Percentiles rank a stretch among this genome's conserved stretches.
These are phyloP conservation scores for Seira sanloemensis DNA, from an alignment of 2,888 invertebrate genomes.

Conservation along the genomic window DNA sequence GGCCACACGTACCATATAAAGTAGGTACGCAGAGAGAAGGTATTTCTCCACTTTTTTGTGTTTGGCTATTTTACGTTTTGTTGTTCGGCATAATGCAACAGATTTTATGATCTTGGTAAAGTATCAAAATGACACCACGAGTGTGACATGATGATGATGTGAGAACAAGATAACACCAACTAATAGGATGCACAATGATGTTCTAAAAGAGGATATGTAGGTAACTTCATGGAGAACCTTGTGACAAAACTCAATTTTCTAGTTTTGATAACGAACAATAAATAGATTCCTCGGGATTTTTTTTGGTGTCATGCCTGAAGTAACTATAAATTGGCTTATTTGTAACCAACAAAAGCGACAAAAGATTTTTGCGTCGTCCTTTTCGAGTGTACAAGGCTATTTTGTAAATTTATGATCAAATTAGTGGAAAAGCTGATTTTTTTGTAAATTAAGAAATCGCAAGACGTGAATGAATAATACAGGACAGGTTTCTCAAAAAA, in stretches of 20 bases:
- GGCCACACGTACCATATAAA: conserved; percentile 21
- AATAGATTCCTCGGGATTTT: background rate
- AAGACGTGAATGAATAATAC: background rate
- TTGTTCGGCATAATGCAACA: conserved; percentile 28
- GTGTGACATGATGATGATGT: conserved; percentile 59
- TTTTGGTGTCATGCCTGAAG: background rate
- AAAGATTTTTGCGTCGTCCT: background rate
- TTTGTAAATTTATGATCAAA: background rate
- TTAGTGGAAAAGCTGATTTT: background rate
- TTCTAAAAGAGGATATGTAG: background rate
- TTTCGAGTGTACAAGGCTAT: background rate
- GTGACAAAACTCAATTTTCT: background rate
- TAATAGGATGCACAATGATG: conserved; percentile 26
- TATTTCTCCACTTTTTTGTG: conserved; percentile 2
- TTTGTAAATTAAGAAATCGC: too few relatives aligned
- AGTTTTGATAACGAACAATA: background rate
- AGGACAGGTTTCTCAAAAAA: background rate
- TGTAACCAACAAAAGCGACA: background rate
- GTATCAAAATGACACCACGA: conserved; percentile 42
- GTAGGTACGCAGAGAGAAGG: background rate
- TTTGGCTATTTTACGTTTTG: background rate
- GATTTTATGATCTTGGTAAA: conserved; percentile 42
- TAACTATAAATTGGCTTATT: background rate
- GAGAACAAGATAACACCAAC: conserved; percentile 52
- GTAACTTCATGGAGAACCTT: background rate